These are phyloP conservation scores for Cottoperca gobio DNA, from an alignment of 2,797 vertebrate genomes.

Conservation along the genomic window DNA sequence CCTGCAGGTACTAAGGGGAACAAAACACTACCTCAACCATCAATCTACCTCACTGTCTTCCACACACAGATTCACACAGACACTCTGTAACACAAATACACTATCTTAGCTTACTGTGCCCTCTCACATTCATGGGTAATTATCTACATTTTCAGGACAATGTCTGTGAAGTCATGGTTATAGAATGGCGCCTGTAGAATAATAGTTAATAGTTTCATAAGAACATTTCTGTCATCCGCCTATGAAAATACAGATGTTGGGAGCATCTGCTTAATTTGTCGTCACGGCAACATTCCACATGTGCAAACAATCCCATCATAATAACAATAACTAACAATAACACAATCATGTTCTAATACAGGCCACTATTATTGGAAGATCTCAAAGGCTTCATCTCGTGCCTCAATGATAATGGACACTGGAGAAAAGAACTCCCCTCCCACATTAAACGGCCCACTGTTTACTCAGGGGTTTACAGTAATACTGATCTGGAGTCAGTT, in stretches of 20 bases:
- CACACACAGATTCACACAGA: background rate
- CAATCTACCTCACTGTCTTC: background rate
- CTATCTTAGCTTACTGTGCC: background rate
- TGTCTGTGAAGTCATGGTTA: background rate
- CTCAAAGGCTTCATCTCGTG: background rate
- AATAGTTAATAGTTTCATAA: background rate
- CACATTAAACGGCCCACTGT: background rate
- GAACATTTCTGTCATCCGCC: background rate
- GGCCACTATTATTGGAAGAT: background rate
- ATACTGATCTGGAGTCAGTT: background rate
- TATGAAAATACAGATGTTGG: background rate
- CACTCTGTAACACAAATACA: background rate
- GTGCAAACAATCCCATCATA: background rate
- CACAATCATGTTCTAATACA: no score
- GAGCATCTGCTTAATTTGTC: background rate
- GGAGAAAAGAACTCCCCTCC: no score
- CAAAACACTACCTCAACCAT: slow-evolving; percentile 23
- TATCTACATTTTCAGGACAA: background rate
- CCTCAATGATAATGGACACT: background rate
- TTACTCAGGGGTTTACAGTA: background rate
- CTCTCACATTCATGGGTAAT: background rate
- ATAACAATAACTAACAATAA: no score
- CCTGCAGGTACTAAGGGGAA: slow-evolving; percentile 48
- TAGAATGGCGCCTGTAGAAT: no score
- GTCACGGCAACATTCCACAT: background rate